phyloP scores from a whole-genome alignment of 92 coral and sea anemone genomes.

The Meandrina meandrites region DNA sequence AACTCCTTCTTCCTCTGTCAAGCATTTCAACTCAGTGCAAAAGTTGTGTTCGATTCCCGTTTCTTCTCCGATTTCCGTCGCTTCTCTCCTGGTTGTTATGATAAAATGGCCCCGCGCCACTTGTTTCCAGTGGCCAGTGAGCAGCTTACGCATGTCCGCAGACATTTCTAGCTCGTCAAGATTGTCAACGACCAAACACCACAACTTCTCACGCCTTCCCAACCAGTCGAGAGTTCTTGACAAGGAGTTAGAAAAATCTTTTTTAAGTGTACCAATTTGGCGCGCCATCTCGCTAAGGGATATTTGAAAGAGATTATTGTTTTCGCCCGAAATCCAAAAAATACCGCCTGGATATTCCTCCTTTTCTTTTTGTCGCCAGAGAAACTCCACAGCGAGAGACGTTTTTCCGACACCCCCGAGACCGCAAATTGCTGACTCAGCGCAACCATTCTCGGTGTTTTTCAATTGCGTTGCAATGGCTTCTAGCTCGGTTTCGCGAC shows the following conservation, averaged over 20 bases:
- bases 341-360: conserved; percentile 71
- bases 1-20: conserved; percentile 60
- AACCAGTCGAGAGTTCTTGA: conserved; percentile 68
- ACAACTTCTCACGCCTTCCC: conserved; percentile 28
- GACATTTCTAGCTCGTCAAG: conserved; percentile 77
- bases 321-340: conserved; percentile 91
- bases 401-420: conserved; percentile 92
- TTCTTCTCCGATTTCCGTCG: conserved; percentile 52
- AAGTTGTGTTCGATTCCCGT: conserved; percentile 47
- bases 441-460: conserved; percentile 25
- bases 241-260: conserved; percentile 58
- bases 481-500: conserved; percentile 60
- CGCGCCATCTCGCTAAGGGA: conserved; percentile 74
- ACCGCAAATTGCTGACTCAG: conserved; percentile 67
- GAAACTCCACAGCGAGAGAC: conserved; percentile 79
- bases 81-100: conserved; percentile 81
- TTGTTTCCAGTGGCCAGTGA: conserved; percentile 75
- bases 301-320: conserved; percentile 54
- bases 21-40: conserved; percentile 62
- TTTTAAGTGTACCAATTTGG: conserved; percentile 62
- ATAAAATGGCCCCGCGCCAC: conserved; percentile 68
- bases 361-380: conserved; percentile 34
- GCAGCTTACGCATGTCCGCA: conserved; percentile 59
- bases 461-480: conserved; percentile 36
- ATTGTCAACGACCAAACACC: conserved; percentile 80